phyloP scores from a whole-genome alignment of 2,888 invertebrate genomes.

The Diaprepes abbreviatus region DNA sequence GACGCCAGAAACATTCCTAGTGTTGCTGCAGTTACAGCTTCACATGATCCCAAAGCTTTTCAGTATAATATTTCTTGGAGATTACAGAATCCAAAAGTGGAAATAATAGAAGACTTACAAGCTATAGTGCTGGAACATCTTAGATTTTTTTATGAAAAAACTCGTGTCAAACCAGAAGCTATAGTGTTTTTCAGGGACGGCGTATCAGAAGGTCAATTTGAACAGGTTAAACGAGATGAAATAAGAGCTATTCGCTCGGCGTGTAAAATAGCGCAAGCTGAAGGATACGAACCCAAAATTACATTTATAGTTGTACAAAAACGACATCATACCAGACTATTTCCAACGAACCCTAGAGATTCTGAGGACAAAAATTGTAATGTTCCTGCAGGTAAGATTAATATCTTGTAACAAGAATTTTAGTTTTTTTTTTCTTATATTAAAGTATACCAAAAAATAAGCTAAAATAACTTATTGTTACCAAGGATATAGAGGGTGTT shows the following conservation, averaged over 20 bases:
- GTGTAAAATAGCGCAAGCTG: conserved; percentile 68
- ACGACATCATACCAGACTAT: conserved; percentile 90
- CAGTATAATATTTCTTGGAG: conserved; percentile 83
- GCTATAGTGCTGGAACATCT: conserved; percentile 73
- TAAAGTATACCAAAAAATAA: too few relatives aligned
- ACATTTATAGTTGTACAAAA: conserved; percentile 97
- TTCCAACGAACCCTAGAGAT: conserved; percentile 65
- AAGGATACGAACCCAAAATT: conserved; percentile 80
- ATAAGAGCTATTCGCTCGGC: conserved; percentile 78
- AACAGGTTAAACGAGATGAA: conserved; percentile 77
- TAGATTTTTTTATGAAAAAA: conserved; percentile 69
- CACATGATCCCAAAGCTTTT: conserved; percentile 77
- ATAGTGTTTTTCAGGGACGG: conserved; percentile 89
- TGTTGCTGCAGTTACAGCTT: conserved; percentile 83
- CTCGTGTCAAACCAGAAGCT: conserved; percentile 72
- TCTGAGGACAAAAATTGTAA: conserved; percentile 76
- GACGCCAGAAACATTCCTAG: conserved; percentile 76
- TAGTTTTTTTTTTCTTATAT: too few relatives aligned
- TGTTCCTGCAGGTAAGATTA: conserved; percentile 68
- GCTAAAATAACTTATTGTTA: too few relatives aligned
- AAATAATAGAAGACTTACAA: conserved; percentile 82
- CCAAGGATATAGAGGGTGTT: too few relatives aligned
- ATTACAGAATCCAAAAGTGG: conserved; percentile 80
- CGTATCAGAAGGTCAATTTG: conserved; percentile 89
- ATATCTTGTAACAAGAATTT: background rate